Base-by-base conservation (phyloP, 2,797 vertebrate species). In the Myotis planiceps region DNA sequence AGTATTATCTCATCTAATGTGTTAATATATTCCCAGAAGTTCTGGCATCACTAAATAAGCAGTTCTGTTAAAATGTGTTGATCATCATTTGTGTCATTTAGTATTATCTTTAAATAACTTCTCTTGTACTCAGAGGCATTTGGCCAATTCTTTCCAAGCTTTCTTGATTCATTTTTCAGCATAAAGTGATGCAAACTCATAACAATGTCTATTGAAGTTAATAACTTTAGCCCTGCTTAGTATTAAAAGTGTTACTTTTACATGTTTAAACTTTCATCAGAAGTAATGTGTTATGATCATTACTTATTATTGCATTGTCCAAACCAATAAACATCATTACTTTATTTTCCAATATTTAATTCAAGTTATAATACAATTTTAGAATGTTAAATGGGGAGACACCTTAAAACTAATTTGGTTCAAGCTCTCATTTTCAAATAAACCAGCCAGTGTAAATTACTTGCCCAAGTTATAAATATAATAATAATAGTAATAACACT, bases 21-120 rank as follows among this genome's bases (percentile, higher is more conserved):
- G 15, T 94, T 88, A 85, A 75, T 49, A 79, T 69, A 79, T 65
- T 95, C n/a, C 27, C 21, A 95, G 76, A 96, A 94, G 21, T 82
- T 51, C 37, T 84, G 58, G 27, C 18, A 79, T 90, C 42, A 79
- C 13, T 79, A 63, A 51, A 65, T 82, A 94, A 83, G 47, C 27
- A 37, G 2, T 66, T 91, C 23, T 79, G 5, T 88, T 60, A 51
- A 90, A 97, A 96, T 89, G 9, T 68, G 42, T 69, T 92, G 18
- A 37, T 79, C 16, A 27, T 86, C 9, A 15, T 76, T 66, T 29
- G 68, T 47, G 15, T 51, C 34, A 82, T 23, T 79, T 42, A 71
- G 6, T 55, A 93, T 47, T 79, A 96, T 60, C 19, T 92, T 72
- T 65, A 93, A 93, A 78, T 65, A 79, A 29, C 7, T 84, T 82